A percentile compares a stretch with the other conserved stretches of the same genome.
phyloP scores from a whole-genome alignment of 2,888 invertebrate species.

The Cantharis lateralis region DNA sequence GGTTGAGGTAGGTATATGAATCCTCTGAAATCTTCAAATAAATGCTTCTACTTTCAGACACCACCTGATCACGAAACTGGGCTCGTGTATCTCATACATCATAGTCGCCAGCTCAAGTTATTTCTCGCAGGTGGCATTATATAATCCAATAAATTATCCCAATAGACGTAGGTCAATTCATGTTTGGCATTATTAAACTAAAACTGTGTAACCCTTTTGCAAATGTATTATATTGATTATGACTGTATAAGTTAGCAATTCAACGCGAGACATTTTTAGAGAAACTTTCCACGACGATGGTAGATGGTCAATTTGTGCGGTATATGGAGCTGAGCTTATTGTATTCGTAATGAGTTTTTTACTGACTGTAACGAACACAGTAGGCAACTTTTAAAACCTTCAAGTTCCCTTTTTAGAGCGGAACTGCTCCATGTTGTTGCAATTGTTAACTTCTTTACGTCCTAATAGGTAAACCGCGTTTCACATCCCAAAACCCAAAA shows the following conservation, averaged over 20 bases:
- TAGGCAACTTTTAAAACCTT: not conserved
- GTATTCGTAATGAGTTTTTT: not conserved
- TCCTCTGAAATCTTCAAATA: conserved; percentile 31
- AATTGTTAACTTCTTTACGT: not conserved
- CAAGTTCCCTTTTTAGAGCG: not conserved
- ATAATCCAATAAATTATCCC: conserved; percentile 21
- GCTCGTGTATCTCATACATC: conserved; percentile 34
- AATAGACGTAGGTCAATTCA: conserved; percentile 22
- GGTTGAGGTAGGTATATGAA: conserved; percentile 9
- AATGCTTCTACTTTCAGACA: conserved; percentile 32
- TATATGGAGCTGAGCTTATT: not conserved
- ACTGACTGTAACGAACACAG: not conserved
- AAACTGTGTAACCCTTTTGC: not conserved
- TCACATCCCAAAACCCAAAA: not conserved
- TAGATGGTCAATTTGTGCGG: not conserved
- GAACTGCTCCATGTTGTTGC: not conserved
- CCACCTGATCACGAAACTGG: conserved; percentile 34
- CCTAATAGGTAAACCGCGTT: not conserved
- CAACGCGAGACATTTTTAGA: not conserved
- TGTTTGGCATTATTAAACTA: conserved; percentile 23
- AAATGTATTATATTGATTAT: not conserved
- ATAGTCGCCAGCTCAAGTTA: conserved; percentile 30
- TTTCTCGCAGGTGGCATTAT: conserved; percentile 25
- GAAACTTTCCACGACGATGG: not conserved
- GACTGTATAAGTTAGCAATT: not conserved